Conservation (phyloP, 2,888 invertebrate genomes). For the Calliopum simillimum region DNA sequence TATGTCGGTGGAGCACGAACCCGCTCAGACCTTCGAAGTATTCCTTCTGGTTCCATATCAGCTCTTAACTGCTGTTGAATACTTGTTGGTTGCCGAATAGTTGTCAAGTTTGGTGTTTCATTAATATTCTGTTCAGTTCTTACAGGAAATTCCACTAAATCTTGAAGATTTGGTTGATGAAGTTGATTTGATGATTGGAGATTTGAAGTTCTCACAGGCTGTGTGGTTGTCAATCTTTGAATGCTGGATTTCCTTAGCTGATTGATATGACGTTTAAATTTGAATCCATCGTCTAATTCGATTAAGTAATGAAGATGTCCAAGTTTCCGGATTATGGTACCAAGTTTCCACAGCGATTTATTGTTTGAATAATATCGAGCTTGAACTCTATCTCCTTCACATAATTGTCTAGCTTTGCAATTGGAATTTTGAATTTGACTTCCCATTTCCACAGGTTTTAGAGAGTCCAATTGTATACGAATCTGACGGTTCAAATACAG, state of each 20-base stretch:
- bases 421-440: background rate
- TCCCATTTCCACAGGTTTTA: conserved; percentile 15
- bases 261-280: conserved; percentile 29
- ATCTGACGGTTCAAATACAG: conserved; percentile 35
- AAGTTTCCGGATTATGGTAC: conserved; percentile 9
- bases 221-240: no score
- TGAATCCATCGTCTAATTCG: conserved; percentile 24
- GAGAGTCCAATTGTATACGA: conserved; percentile 25
- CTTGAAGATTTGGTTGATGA: no score
- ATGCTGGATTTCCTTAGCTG: conserved; percentile 18
- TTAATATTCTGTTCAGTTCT: no score
- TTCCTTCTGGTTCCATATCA: background rate
- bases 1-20: background rate
- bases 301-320: conserved; percentile 26
- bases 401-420: background rate
- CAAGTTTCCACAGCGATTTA: background rate
- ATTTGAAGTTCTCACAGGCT: no score
- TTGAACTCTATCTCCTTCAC: background rate
- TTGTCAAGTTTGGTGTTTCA: no score
- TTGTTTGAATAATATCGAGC: background rate
- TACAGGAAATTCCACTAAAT: no score
- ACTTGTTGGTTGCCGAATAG: no score
- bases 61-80: no score
- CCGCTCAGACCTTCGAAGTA: background rate
- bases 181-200: no score